phyloP scores from a whole-genome alignment of 2,797 vertebrate species.

The Clamator glandarius region DNA sequence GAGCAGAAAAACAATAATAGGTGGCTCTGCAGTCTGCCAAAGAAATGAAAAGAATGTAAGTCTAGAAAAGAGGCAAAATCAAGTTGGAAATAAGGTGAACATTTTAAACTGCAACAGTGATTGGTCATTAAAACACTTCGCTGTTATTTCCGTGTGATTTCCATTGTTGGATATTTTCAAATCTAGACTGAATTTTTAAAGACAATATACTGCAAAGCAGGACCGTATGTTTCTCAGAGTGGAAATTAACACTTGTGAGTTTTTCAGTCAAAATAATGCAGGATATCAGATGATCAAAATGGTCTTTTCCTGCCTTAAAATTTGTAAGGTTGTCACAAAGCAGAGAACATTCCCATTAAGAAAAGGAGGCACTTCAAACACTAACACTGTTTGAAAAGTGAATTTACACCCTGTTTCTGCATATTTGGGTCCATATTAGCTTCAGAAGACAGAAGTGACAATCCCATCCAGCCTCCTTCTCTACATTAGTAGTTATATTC shows the following conservation, averaged over 20 bases:
- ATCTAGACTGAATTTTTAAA: not conserved
- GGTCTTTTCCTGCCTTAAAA: not conserved
- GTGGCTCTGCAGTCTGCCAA: not conserved
- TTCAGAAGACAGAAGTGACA: not conserved
- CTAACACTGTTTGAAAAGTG: constrained; percentile 28
- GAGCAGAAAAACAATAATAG: not conserved
- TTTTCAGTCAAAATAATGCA: not conserved
- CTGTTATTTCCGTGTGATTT: constrained; percentile 2
- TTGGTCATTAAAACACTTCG: not conserved
- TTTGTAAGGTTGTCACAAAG: not conserved
- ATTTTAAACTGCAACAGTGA: not conserved
- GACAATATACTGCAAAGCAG: not conserved
- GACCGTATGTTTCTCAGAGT: not conserved
- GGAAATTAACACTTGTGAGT: not conserved
- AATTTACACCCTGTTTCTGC: constrained; percentile 42
- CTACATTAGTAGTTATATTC: not conserved
- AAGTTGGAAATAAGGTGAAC: not conserved
- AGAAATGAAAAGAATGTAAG: not conserved
- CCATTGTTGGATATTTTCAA: not conserved
- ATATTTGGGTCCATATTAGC: not conserved
- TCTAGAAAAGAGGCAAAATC: not conserved
- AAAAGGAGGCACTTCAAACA: not conserved
- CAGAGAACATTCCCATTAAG: not conserved
- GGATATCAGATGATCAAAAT: not conserved
- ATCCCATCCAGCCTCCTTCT: not conserved